A percentile compares a stretch with the other conserved stretches of the same genome.
Conservation (phyloP, 2,888 invertebrate genomes). For the Cantharis rufa region DNA sequence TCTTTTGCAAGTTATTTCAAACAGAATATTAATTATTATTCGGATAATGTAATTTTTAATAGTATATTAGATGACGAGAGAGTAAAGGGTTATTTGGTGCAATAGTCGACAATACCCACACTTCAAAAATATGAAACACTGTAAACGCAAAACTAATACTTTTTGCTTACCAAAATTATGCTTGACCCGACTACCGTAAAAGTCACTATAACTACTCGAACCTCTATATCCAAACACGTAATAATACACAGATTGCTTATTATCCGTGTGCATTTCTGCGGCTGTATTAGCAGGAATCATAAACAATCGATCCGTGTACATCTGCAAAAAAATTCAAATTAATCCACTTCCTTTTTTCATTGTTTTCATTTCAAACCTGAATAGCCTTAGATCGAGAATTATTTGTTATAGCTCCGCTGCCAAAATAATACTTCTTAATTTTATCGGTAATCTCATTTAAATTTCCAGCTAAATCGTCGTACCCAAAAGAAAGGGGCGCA, state of each 20-base stretch:
- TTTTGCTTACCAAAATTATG: conserved; percentile 62
- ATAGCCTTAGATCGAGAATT: conserved; percentile 21
- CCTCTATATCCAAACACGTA: conserved; percentile 72
- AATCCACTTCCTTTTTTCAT: not conserved
- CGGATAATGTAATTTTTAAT: too few relatives aligned
- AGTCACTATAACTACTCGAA: conserved; percentile 68
- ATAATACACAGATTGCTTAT: conserved; percentile 64
- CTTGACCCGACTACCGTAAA: conserved; percentile 68
- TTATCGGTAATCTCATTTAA: conserved; percentile 42
- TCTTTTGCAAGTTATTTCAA: too few relatives aligned
- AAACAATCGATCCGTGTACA: conserved; percentile 75
- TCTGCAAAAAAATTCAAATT: conserved; percentile 55
- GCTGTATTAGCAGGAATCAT: conserved; percentile 66
- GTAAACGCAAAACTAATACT: not conserved
- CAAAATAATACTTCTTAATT: conserved; percentile 58
- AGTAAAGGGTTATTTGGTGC: too few relatives aligned
- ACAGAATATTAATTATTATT: too few relatives aligned
- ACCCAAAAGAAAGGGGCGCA: conserved; percentile 54
- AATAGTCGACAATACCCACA: too few relatives aligned
- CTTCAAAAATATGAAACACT: too few relatives aligned
- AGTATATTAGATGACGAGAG: too few relatives aligned
- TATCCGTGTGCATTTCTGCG: conserved; percentile 60
- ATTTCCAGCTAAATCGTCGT: conserved; percentile 47
- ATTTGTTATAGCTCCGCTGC: conserved; percentile 48
- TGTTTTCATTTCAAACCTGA: too few relatives aligned